Evolutionary conservation across 2,113 vertebrate genomes (phyloP).

Genomic region (Salvelinus fontinalis): DNA sequence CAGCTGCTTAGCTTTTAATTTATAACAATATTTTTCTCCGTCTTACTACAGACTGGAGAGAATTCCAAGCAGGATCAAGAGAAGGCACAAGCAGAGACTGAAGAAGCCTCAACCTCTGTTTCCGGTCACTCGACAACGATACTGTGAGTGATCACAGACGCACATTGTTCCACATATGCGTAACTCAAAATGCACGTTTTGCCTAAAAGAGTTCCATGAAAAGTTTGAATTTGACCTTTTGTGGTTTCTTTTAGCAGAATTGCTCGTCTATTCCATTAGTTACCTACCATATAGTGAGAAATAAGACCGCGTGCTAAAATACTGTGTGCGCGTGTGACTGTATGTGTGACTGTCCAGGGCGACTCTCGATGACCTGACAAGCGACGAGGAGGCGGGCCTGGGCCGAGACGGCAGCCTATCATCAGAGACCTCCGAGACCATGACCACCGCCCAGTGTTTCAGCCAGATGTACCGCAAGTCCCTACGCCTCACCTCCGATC

Average conservation of each 20-base stretch:
- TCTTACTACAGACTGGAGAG: conserved; percentile 52
- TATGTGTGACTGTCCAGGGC: conserved; percentile 54
- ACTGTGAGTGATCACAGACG: neutral
- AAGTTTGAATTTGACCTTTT: too few species aligned
- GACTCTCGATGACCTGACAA: conserved; percentile 62
- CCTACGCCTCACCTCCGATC: conserved; percentile 85
- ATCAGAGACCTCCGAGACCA: conserved; percentile 39
- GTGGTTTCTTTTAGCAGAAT: too few species aligned
- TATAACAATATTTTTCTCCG: neutral
- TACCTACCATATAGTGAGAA: too few species aligned
- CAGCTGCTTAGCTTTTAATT: neutral
- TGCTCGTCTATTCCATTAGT: too few species aligned
- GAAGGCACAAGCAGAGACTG: conserved; percentile 14
- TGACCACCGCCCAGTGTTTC: conserved; percentile 60
- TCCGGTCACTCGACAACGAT: conserved; percentile 30
- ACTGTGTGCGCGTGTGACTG: conserved; percentile 8
- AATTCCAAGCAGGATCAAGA: conserved; percentile 59
- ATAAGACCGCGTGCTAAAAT: too few species aligned
- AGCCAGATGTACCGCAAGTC: conserved; percentile 85
- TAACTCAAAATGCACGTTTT: too few species aligned
- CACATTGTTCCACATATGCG: too few species aligned
- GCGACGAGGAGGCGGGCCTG: conserved; percentile 65
- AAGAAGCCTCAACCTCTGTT: conserved; percentile 9
- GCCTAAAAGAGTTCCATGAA: too few species aligned
- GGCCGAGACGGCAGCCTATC: conserved; percentile 37